Evolutionary conservation across 1,140 invertebrate species (phyloP).

Genomic region (Saccostrea cuccullata): DNA sequence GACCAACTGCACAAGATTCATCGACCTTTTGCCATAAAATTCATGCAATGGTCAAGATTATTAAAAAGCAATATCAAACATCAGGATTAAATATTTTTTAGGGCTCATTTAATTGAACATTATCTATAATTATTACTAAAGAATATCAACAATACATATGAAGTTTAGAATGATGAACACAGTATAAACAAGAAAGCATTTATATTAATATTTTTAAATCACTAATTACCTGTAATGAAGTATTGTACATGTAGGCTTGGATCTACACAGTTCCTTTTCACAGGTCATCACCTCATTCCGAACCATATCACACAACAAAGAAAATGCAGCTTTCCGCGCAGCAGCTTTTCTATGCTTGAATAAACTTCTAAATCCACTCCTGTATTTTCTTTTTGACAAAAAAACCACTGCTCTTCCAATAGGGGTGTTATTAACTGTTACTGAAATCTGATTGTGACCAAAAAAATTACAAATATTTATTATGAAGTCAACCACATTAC

Average conservation of each 20-base stretch:
- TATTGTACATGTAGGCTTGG: neutral
- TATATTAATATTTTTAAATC: neutral
- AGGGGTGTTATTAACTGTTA: slow-evolving; percentile 20
- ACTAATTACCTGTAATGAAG: neutral
- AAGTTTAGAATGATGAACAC: no score
- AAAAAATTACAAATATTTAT: slow-evolving; percentile 3
- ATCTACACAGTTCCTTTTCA: neutral
- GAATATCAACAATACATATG: no score
- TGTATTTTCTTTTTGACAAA: slow-evolving; percentile 6
- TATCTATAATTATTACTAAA: no score
- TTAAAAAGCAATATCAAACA: no score
- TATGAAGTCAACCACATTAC: neutral
- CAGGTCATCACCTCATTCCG: slow-evolving; percentile 8
- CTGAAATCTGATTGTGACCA: neutral
- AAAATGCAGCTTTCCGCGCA: neutral
- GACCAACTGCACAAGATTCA: no score
- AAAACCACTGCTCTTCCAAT: slow-evolving; percentile 13
- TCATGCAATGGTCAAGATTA: no score
- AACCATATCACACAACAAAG: neutral
- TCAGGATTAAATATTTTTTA: no score
- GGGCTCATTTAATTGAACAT: no score
- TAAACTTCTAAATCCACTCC: neutral
- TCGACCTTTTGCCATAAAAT: no score
- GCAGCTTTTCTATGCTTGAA: neutral
- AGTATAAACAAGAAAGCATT: no score